Conservation (phyloP, 1,140 invertebrate species). For the Leptinotarsa texana region DNA sequence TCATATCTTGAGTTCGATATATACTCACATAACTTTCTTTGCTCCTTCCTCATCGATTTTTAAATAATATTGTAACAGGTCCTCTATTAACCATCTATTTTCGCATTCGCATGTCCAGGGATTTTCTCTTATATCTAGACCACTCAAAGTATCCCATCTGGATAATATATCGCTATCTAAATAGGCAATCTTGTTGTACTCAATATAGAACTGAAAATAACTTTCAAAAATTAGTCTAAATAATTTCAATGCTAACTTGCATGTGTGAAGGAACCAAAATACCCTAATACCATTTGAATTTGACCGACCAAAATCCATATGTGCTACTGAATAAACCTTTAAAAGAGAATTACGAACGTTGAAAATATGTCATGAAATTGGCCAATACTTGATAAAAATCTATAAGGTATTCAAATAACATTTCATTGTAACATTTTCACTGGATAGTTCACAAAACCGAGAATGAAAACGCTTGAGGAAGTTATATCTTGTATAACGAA, state of each 20-base stretch:
- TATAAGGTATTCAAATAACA: too few species aligned
- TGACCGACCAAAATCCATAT: too few species aligned
- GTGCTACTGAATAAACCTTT: too few species aligned
- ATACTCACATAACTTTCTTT: constrained; percentile 40
- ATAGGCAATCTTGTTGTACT: constrained; percentile 68
- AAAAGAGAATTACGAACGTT: too few species aligned
- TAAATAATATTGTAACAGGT: constrained; percentile 58
- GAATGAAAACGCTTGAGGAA: too few species aligned
- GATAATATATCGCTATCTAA: constrained; percentile 64
- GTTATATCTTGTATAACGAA: too few species aligned
- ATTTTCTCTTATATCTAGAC: constrained; percentile 69
- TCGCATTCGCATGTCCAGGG: constrained; percentile 75
- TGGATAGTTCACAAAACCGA: too few species aligned
- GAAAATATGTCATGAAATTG: too few species aligned
- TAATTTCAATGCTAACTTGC: neutral
- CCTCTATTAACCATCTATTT: constrained; percentile 72
- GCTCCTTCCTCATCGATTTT: constrained; percentile 44
- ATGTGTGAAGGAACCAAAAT: neutral
- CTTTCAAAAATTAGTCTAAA: neutral
- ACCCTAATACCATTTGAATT: too few species aligned
- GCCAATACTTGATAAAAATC: too few species aligned
- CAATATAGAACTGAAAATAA: constrained; percentile 63
- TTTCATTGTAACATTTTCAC: too few species aligned
- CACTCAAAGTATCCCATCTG: constrained; percentile 68
- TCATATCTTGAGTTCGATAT: neutral